phyloP scores from a whole-genome alignment of 2,113 vertebrate genomes.

The Canis aureus region DNA sequence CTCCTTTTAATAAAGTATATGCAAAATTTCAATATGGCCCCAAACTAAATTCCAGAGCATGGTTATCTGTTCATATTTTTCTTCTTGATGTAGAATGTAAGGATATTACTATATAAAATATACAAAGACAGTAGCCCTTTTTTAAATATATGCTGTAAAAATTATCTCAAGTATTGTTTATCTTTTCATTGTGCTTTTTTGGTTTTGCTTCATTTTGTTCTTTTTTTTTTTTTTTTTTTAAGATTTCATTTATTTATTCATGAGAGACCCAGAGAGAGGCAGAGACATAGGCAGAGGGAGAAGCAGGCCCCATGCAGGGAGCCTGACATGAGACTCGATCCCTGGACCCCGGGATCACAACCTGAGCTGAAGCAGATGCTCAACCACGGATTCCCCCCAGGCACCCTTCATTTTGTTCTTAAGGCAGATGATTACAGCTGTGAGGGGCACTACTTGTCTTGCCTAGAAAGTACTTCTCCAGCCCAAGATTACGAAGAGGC shows the following conservation, averaged over 20 bases:
- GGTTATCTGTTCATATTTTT: not conserved
- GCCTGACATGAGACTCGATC: no score
- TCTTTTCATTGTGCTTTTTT: not conserved
- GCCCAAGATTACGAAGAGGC: accelerated
- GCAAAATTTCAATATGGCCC: not conserved
- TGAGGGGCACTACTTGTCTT: accelerated
- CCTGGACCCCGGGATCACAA: no score
- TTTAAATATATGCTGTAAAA: not conserved
- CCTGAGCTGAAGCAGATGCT: no score
- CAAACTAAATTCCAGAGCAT: not conserved
- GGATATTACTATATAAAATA: not conserved
- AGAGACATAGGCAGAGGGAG: no score
- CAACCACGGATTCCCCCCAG: no score
- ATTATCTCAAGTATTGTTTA: not conserved
- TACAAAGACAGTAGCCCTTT: not conserved
- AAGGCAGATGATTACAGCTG: not conserved
- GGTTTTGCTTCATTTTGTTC: not conserved
- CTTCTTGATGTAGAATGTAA: not conserved
- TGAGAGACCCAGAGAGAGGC: no score
- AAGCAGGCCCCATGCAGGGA: no score
- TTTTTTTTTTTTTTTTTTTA: not conserved
- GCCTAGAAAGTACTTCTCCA: not conserved
- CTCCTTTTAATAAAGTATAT: not conserved
- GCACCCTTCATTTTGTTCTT: not conserved
- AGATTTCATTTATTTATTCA: no score